Evolutionary conservation across 2,888 invertebrate species (phyloP), one percentile per base, ranked within the genome.

Genomic region (Dynastes maya): DNA sequence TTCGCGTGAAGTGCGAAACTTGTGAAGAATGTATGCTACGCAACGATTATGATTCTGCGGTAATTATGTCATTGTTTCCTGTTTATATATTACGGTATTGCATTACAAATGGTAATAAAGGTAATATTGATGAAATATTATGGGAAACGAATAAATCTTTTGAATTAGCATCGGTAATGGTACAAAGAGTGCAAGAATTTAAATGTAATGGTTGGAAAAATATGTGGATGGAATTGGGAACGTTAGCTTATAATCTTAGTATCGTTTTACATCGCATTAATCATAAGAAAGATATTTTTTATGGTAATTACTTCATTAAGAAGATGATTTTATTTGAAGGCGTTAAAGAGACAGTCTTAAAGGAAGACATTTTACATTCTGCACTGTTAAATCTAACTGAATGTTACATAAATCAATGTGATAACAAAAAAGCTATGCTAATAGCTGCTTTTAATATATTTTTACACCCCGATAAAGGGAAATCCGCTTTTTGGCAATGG

Each of bases 401-500:
- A 76, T 22, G 76, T 64, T 40, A 81, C 55, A 65, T 83, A 67
- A 72, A 79, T 45, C 71, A 53, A 32, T 63, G 79, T 16, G 81
- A 84, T 27, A 78, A 71, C 11, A 78, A 80, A 58, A 80, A 76
- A 29, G 82, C 82, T 37, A 80, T 86, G 76, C 79, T 81, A 22
- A 81, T 83, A 55, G 77, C 82, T 37, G 83, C 84, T 6, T 76
- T 86, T 58, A 80, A 79, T 65, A 80, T 84, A 29, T 75, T 83
- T 8, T 74, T 85, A 2, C 83, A 81, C 51, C 78, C 80, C 0
- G 67, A 82, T 37, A 77, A 79, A 8, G 76, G 80, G 55, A 77
- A 82, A 61, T 77, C 51, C 2, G 77, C 82, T 8, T 82, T 84
- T 72, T 67, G 76, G 32, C 80, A 80, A 65, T 86, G 85, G 85